Percentiles rank a stretch among this genome's conserved stretches.
These are phyloP conservation scores for Cirrhinus mrigala DNA, from an alignment of 2,797 vertebrate species.

Conservation along the genomic window DNA sequence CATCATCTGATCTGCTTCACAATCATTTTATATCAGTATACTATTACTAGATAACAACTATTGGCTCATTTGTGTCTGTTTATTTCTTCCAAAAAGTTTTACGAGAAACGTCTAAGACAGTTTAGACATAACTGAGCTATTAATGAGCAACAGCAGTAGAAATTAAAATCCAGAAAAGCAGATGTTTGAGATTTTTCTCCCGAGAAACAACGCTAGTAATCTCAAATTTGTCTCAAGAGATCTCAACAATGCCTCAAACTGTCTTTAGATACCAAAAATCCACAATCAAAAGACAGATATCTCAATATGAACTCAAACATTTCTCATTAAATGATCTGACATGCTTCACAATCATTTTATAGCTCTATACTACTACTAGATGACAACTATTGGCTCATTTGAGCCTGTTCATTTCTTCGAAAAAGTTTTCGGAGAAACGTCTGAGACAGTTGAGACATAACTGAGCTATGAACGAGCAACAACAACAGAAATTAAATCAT, in stretches of 20 bases:
- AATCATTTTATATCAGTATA: too few species aligned
- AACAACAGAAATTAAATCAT: background rate
- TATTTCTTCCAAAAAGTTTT: too few species aligned
- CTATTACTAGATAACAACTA: too few species aligned
- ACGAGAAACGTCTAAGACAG: background rate
- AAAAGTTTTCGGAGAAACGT: too few species aligned
- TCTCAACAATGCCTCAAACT: background rate
- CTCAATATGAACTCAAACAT: too few species aligned
- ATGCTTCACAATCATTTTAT: background rate
- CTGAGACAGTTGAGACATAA: background rate
- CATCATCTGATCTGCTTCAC: too few species aligned
- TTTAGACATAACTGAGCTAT: background rate
- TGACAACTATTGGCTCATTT: too few species aligned
- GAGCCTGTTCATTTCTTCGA: too few species aligned
- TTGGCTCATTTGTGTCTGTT: too few species aligned
- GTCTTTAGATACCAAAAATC: background rate
- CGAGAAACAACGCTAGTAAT: background rate
- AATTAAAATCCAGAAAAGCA: background rate
- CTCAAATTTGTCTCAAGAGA: background rate
- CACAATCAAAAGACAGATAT: too few species aligned
- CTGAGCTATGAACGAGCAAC: background rate
- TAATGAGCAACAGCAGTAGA: background rate
- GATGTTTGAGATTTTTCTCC: background rate
- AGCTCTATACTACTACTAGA: background rate
- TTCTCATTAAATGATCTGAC: background rate